phyloP scores from a whole-genome alignment of 2,888 invertebrate genomes.

The Lycia hirtaria region DNA sequence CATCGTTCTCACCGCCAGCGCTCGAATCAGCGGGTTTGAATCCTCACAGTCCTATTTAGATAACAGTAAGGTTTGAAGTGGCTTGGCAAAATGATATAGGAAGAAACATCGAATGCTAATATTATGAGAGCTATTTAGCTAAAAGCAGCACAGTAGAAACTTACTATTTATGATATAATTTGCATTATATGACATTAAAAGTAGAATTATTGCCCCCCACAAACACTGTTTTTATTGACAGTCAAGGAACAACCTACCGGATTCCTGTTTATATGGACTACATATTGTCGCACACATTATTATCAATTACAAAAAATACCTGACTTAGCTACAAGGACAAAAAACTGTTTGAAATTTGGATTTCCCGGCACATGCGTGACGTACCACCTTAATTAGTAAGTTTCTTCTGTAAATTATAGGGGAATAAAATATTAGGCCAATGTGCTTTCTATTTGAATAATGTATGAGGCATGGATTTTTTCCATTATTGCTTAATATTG shows the following conservation, averaged over 20 bases:
- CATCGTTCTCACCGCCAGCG: slow-evolving; percentile 99
- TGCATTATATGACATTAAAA: too few relatives aligned
- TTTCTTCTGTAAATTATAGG: slow-evolving; percentile 57
- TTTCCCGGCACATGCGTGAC: too few relatives aligned
- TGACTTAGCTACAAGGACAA: too few relatives aligned
- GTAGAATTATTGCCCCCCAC: too few relatives aligned
- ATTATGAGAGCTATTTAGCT: slow-evolving; percentile 58
- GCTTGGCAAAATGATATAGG: slow-evolving; percentile 14
- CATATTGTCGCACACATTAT: too few relatives aligned
- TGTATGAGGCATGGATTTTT: slow-evolving; percentile 73
- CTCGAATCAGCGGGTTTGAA: slow-evolving; percentile 99
- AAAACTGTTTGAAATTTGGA: too few relatives aligned
- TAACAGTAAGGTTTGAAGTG: neutral
- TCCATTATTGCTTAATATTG: slow-evolving; percentile 21
- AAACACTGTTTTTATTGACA: too few relatives aligned
- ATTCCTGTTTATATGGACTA: too few relatives aligned
- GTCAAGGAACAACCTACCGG: too few relatives aligned
- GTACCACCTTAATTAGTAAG: too few relatives aligned
- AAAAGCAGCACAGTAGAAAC: slow-evolving; percentile 26
- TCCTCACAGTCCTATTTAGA: slow-evolving; percentile 97
- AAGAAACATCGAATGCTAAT: slow-evolving; percentile 49
- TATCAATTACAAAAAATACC: too few relatives aligned
- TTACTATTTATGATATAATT: neutral
- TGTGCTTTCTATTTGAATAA: slow-evolving; percentile 67
- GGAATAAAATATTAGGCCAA: slow-evolving; percentile 63